Base-by-base conservation (phyloP, 2,888 invertebrate species). In the Microplitis manilae region DNA sequence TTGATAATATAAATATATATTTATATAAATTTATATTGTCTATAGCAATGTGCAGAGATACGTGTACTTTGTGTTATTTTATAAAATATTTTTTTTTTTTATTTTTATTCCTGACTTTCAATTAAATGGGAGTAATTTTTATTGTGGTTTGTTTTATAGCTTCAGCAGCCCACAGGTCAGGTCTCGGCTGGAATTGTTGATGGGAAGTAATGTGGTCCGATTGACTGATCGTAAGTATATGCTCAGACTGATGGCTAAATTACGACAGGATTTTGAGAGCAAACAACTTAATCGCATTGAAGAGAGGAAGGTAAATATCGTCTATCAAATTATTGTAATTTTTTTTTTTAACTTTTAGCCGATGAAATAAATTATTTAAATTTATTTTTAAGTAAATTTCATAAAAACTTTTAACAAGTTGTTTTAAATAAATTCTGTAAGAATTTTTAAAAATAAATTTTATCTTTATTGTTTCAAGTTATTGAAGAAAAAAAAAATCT, bases 211-310 rank as follows among this genome's bases (percentile, higher is more conserved):
- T 88, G 90, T 94, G 84, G 93, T 94, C 75, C 91, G 92, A 82
- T 91, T 94, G 77, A 94, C 94, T 1, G 94, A 94, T 89, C 91
- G 94, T 83, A 91, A 90, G 79, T 94, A 93, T 89, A 94, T 95
- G 94, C 92, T 91, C 79, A 92, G 92, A 39, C 91, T 94, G 73
- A 93, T 94, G 86, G 91, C 93, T 62, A 90, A 93, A 68, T 93
- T 94, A 81, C 65, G 82, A 71, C 92, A 92, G 65, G 94, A 94
- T 84, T 93, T 93, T 85, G 93, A 93, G 82, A 92, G 92, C 80
- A 91, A 91, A 80, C 93, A 94, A 90, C 91, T 92, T 82, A 92
- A 92, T 86, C 90, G 94, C 84, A 94, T 94, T 81, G 91, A 92
- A 75, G 90, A 91, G 60, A 90, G 94, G 90, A 93, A 93, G 89